Evolutionary conservation across 2,797 vertebrate genomes (phyloP).

Genomic region (Aselliscus stoliczkanus): DNA sequence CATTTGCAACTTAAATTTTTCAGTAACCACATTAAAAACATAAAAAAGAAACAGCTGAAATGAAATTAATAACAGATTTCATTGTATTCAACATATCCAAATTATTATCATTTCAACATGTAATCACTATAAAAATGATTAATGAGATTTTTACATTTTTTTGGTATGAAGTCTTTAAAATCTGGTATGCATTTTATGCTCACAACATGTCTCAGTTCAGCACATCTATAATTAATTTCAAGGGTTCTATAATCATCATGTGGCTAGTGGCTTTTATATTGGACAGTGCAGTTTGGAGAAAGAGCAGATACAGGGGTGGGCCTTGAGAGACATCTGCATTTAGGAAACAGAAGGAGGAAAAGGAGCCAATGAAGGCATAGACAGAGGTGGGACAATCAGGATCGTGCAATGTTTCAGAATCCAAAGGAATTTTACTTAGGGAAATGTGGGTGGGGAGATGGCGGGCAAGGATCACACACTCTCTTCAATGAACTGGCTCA

Average conservation of each 20-base stretch:
- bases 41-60: neutral
- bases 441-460: neutral
- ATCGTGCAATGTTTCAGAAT: neutral
- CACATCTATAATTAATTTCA: neutral
- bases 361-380: neutral
- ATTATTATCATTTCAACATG: slow-evolving; percentile 11
- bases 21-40: slow-evolving; percentile 2
- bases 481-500: neutral
- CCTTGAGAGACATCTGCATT: neutral
- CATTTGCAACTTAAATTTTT: neutral
- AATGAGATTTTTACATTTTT: slow-evolving; percentile 12
- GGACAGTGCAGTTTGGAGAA: slow-evolving; percentile 3
- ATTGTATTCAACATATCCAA: neutral
- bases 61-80: slow-evolving; percentile 4
- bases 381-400: neutral
- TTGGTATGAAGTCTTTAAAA: neutral
- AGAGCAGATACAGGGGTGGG: neutral
- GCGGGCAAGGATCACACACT: neutral
- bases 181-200: neutral
- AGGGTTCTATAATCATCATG: neutral
- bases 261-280: neutral
- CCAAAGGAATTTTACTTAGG: neutral
- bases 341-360: slow-evolving; percentile 9
- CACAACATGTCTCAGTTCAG: neutral
- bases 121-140: neutral